These are phyloP conservation scores for Phalloptychus januarius DNA, from an alignment of 2,797 vertebrate genomes.

Conservation along the genomic window DNA sequence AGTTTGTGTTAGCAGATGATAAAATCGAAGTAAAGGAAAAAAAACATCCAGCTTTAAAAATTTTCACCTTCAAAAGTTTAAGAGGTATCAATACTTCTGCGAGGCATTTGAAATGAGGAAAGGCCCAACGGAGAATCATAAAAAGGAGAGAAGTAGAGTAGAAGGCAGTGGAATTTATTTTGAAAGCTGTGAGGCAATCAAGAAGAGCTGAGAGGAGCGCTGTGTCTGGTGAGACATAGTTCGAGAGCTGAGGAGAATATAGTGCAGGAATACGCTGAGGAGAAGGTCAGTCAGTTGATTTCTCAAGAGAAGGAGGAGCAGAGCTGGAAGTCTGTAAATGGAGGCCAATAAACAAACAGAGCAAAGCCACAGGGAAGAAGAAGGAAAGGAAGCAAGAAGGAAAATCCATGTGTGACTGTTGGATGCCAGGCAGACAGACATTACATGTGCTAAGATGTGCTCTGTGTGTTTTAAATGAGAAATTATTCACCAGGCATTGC, in stretches of 20 bases:
- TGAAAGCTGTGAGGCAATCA: neutral
- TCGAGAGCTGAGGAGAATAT: neutral
- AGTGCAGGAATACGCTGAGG: neutral
- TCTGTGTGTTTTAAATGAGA: neutral
- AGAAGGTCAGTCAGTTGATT: neutral
- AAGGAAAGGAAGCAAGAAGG: neutral
- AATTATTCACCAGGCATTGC: neutral
- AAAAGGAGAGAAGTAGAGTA: neutral
- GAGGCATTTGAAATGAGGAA: neutral
- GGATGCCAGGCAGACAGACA: neutral
- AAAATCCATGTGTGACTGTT: neutral
- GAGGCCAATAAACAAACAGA: neutral
- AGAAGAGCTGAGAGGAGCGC: neutral
- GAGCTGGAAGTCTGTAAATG: neutral
- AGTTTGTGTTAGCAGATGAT: neutral
- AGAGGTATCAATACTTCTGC: neutral
- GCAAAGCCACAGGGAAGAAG: neutral
- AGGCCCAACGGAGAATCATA: neutral
- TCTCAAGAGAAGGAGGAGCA: conserved; percentile 3
- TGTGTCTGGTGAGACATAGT: neutral
- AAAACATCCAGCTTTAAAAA: neutral
- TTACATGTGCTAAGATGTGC: neutral
- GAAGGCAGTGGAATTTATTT: neutral
- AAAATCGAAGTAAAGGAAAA: neutral
- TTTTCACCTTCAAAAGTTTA: neutral